A percentile compares a stretch with the other conserved stretches of the same genome.
Conservation (phyloP, 2,113 vertebrate genomes). For the Lasiurus cinereus region DNA sequence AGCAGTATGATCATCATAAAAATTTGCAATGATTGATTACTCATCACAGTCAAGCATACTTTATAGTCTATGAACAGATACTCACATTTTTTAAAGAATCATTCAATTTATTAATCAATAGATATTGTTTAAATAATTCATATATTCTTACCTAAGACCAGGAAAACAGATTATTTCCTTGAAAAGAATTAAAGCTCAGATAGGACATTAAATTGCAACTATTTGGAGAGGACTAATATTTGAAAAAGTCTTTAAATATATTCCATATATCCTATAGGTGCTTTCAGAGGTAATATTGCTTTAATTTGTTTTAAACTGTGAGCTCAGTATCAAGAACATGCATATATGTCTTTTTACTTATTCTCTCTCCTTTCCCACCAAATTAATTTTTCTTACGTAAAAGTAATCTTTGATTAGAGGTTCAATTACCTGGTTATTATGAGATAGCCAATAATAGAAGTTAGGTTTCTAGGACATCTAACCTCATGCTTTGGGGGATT, state of each 20-base stretch:
- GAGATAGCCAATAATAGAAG: not conserved
- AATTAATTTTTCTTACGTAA: constrained; percentile 35
- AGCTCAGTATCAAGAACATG: not conserved
- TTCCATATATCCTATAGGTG: not conserved
- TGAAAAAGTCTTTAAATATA: not conserved
- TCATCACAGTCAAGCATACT: not conserved
- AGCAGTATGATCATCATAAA: not conserved
- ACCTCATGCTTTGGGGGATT: not conserved
- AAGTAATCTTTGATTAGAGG: not conserved
- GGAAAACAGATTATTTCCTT: not conserved
- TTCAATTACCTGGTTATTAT: not conserved
- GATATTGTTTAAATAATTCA: not conserved
- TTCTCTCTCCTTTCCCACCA: not conserved
- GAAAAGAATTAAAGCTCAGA: not conserved
- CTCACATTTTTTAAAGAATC: not conserved
- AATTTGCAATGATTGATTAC: not conserved
- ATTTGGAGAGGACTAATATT: not conserved
- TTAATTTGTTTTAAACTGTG: not conserved
- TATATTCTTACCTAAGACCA: not conserved
- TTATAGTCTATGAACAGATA: not conserved
- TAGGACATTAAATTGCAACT: not conserved
- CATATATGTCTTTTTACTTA: not conserved
- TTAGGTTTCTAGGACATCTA: not conserved
- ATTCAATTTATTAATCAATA: not conserved
- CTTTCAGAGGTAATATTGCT: not conserved